Evolutionary conservation across 2,888 invertebrate species (phyloP).

Genomic region (Parnassius smintheus): DNA sequence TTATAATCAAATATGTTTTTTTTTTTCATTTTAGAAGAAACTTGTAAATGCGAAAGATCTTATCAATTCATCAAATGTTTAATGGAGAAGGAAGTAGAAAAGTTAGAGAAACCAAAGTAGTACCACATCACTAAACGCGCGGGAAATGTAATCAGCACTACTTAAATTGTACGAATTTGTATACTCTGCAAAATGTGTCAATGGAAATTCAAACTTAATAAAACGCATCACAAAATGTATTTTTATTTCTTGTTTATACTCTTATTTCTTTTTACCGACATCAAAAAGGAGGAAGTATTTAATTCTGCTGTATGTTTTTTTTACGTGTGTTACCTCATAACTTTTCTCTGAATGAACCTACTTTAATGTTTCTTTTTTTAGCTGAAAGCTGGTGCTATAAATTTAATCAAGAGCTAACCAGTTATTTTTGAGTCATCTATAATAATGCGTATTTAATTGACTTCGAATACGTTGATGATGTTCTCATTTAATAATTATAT

Average conservation of each 20-base stretch:
- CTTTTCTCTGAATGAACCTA: too few relatives aligned
- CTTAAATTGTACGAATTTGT: neutral
- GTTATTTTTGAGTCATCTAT: too few relatives aligned
- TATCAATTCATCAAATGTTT: constrained; percentile 79
- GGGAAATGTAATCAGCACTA: neutral
- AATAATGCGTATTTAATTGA: too few relatives aligned
- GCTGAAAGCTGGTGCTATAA: too few relatives aligned
- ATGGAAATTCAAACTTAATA: neutral
- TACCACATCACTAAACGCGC: neutral
- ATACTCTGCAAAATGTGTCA: neutral
- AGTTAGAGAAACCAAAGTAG: constrained; percentile 35
- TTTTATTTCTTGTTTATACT: neutral
- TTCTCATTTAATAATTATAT: too few relatives aligned
- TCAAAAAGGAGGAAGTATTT: too few relatives aligned
- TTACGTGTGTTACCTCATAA: too few relatives aligned
- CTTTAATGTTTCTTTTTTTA: too few relatives aligned
- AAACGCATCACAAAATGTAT: constrained; percentile 1
- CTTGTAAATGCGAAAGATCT: constrained; percentile 73
- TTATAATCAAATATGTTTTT: too few relatives aligned
- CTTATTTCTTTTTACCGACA: neutral
- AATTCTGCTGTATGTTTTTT: too few relatives aligned
- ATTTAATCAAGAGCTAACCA: too few relatives aligned
- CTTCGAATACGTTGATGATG: too few relatives aligned
- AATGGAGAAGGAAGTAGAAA: constrained; percentile 63
- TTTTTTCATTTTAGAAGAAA: constrained; percentile 55